These are phyloP conservation scores for Cyprinus carpio DNA, from an alignment of 2,113 vertebrate species.

Conservation along the genomic window DNA sequence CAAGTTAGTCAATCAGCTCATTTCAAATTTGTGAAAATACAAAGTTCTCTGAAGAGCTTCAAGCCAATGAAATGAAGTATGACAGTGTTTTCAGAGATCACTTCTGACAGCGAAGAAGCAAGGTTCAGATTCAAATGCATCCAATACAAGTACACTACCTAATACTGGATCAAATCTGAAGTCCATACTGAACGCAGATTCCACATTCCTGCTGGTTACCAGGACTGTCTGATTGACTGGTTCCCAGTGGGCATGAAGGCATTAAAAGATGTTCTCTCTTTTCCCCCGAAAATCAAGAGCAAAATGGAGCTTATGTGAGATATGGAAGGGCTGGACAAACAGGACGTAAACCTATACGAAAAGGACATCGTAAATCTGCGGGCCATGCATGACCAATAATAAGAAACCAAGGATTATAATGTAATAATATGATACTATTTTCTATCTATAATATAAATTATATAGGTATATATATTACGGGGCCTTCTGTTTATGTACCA, in stretches of 20 bases:
- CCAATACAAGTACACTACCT: neutral
- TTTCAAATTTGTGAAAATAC: neutral
- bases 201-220: slow-evolving; percentile 20
- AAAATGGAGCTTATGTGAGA: neutral
- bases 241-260: slow-evolving; percentile 13
- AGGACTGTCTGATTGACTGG: neutral
- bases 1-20: neutral
- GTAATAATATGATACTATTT: neutral
- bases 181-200: slow-evolving; percentile 10
- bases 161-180: neutral
- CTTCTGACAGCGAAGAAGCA: neutral
- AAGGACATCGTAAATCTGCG: neutral
- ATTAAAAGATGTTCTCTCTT: slow-evolving; percentile 24
- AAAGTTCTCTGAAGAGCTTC: neutral
- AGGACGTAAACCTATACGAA: neutral
- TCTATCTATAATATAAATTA: too few relatives aligned
- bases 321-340: neutral
- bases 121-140: neutral
- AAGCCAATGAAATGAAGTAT: neutral
- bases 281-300: neutral
- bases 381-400: neutral
- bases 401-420: neutral
- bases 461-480: neutral
- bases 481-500: too few relatives aligned
- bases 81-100: neutral